Base-by-base conservation (phyloP, 2,797 vertebrate genomes). In the Octomys mimax region DNA sequence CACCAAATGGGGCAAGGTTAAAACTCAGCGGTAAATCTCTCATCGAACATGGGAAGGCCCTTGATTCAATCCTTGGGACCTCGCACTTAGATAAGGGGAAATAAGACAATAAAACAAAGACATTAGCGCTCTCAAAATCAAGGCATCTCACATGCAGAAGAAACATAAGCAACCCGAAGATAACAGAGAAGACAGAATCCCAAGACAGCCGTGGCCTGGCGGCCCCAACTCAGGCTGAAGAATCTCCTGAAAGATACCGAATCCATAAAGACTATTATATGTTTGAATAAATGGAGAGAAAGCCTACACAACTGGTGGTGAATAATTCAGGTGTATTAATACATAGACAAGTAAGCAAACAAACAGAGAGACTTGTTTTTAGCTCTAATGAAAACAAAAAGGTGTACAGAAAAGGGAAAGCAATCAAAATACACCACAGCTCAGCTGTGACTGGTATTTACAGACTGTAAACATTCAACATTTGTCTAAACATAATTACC, bases 331-430 rank as follows among this genome's bases (percentile, higher is more conserved):
- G 70, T 82, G 68, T 54, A 84, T 79, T 9, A 36, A 39, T 42
- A n/a, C 57, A 6, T 14, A 26, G 22, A 24, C 66, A 89, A 86
- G 54, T 24, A 89, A 46, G 78, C 78, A 94, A 36, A 62, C 61
- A 89, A 86, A 86, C 31, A 87, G 61, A 86, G 70, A 39, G 83
- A 89, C 28, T 68, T 16, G 16, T 66, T 77, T 81, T 77, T 62
- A 88, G 91, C n/a, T 62, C 75, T 42, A 88, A 61, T 22, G 73
- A 89, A 94, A 91, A 96, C 68, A 91, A 68, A 86, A 83, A 86
- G 33, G 33, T 91, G 64, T 46, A 1, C 42, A 59, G 75, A 86
- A 61, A 59, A 94, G 75, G 18, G 79, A 78, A 57, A 92, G 36
- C 46, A 42, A 83, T 82, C 94, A 83, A 93, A 89, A 79, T 46